Base-by-base conservation (phyloP, 2,888 invertebrate genomes). In the Tipula confusa region DNA sequence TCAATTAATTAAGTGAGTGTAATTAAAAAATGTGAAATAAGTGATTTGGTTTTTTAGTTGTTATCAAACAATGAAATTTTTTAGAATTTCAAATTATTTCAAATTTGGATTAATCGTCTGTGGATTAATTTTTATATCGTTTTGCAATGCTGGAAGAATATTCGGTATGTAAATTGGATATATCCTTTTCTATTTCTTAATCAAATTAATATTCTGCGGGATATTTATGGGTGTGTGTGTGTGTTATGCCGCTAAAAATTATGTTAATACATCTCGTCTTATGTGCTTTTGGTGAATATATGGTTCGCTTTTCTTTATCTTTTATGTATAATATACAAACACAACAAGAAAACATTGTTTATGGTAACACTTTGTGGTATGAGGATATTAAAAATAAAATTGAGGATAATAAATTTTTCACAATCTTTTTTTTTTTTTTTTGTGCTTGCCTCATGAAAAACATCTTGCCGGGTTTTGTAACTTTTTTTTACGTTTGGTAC, bases 61-160 rank as follows among this genome's bases (percentile, higher is more conserved):
- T 24, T 64, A 64, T 64, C 24, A 64, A 64, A 64, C 64, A 64
- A 64, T 64, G 64, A 64, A 64, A 64, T 64, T 64, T 64, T 64
- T 64, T 24, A 64, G 18, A 64, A 64, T 64, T 64, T 64, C 64
- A 64, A 64, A 64, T 64, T 64, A 24, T 64, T 24, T 64, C 18
- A 64, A 64, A 64, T 87, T 88, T 86, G 89, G 88, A 87, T 88
- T 88, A 87, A 89, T 89, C 86, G 89, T 89, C 87, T 88, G 88
- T 86, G 89, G 88, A 86, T 88, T 89, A 87, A 86, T 89, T 86
- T 86, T 89, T 86, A 85, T 87, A 86, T 87, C 87, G 85, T 86
- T 87, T 83, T 86, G 86, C 84, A 85, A 85, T 84, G 85, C 85
- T 82, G 89, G 89, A 84, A 88, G 89, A 84, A 88, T 89, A 87